Base-by-base conservation (phyloP, 1,140 invertebrate genomes). In the Microplitis demolitor region DNA sequence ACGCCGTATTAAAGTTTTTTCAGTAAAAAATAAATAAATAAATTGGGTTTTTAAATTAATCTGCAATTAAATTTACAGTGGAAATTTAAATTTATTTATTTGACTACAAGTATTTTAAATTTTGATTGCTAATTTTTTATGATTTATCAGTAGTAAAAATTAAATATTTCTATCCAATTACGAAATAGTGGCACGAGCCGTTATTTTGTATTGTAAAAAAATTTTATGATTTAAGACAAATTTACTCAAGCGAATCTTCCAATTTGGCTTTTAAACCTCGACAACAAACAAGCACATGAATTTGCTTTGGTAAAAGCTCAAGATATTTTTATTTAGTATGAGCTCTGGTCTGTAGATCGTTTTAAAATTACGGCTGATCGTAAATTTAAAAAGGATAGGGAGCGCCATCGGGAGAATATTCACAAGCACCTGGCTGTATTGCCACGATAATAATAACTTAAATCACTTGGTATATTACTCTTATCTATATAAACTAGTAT, bases 191-290 rank as follows among this genome's bases (percentile, higher is more conserved):
- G 31, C 2, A 8, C 56, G 14, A 6, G 16, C 56, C 24, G 24
- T 58, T 58, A 58, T 2, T 45, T 45, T 45, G 11, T 45, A 45
- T 45, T 6, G 6, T 45, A 8, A 45, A 6, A 58, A 58, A 24
- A 58, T 24, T 9, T 31, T 24, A 58, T 58, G 24, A 58, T 58
- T 58, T 16, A 58, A 11, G 56, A 11, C 8, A 31, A 62, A 39
- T 62, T 62, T 62, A 16, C 60, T 62, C 56, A 58, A 58, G 56
- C 56, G 56, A 16, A 58, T 58, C 56, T 58, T 58, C 56, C 56
- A 58, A 58, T 58, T 58, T 58, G 8, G n/a, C 56, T 58, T 31
- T 54, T 62, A 11, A 62, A 62, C 9, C 3, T 37, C 34, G 24
- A 13, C 14, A 64, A 11, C 35, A 39, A 62, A 16, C 35, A 37